Evolutionary conservation across 2,113 vertebrate species (phyloP).

Genomic region (Triplophysa dalaica): DNA sequence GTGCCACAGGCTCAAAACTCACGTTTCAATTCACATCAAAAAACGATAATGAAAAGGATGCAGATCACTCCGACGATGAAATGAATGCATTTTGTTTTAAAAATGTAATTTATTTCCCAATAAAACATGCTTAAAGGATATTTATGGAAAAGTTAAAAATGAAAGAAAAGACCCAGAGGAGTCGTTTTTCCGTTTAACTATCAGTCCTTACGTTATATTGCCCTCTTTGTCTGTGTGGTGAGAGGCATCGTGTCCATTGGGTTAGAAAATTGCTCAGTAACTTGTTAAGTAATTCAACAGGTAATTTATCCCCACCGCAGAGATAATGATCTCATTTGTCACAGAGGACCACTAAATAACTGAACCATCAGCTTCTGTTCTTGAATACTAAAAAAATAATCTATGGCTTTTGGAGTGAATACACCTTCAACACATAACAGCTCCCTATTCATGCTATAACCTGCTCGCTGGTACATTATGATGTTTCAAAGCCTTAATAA

Average conservation of each 20-base stretch:
- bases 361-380: slow-evolving; percentile 43
- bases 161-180: slow-evolving; percentile 4
- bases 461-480: not conserved
- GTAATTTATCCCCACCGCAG: slow-evolving; percentile 56
- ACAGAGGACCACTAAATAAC: slow-evolving; percentile 59
- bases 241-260: slow-evolving; percentile 23
- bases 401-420: slow-evolving; percentile 50
- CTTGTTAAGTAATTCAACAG: slow-evolving; percentile 52
- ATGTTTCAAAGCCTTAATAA: not conserved
- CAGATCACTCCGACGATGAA: not conserved
- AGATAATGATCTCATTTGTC: slow-evolving; percentile 66
- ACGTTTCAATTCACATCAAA: slow-evolving; percentile 10
- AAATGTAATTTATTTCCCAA: too few relatives aligned
- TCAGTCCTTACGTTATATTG: not conserved
- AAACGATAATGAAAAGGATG: not conserved
- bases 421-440: slow-evolving; percentile 36
- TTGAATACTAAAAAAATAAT: slow-evolving; percentile 60
- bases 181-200: not conserved
- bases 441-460: not conserved
- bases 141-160: not conserved
- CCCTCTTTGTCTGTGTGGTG: not conserved
- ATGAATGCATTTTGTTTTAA: too few relatives aligned
- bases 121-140: too few relatives aligned
- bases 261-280: slow-evolving; percentile 56
- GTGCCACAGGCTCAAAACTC: not conserved